Base-by-base conservation (phyloP, 1,140 invertebrate genomes). In the Zaprionus ornatus region DNA sequence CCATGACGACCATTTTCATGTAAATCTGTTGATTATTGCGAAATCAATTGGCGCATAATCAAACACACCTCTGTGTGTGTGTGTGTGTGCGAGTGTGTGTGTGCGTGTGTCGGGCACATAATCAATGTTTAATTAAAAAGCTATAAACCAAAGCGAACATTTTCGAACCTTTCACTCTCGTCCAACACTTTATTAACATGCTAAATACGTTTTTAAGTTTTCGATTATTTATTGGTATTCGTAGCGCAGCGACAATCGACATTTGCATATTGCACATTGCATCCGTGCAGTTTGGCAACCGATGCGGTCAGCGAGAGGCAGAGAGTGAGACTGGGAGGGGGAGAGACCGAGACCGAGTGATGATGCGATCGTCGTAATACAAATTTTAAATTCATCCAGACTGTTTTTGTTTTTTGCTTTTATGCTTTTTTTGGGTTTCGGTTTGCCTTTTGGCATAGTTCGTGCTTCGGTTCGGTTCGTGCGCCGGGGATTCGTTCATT, bases 191-290 rank as follows among this genome's bases (percentile, higher is more conserved):
- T 80, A 88, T 87, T 87, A 74, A 63, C 67, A 84, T 84, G 84
- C 80, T 88, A 87, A 86, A 88, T 70, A 77, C 56, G 19, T 70
- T 52, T 52, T 80, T 68, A 57, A 70, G 40, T 60, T 75, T 57
- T 62, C 6, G 13, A 48, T 61, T 59, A 54, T 67, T 67, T 74
- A 77, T 80, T 77, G 64, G 50, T 83, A 67, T 66, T 48, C 82
- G 66, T 74, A 52, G 69, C 60, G 48, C 64, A 74, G 61, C 29
- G 27, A 54, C 40, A 19, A 79, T 66, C 29, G 1, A 66, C 40
- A 77, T 77, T 72, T 66, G 68, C 74, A 76, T 76, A 76, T 87
- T 88, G 83, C 83, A 86, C 74, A 87, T 64, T 86, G 84, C 83
- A 81, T 63, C 35, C 45, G 69, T 83, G 67, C 78, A 70, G 70